Base-by-base conservation (phyloP, 1,140 invertebrate genomes). In the Drosophila lowei region DNA sequence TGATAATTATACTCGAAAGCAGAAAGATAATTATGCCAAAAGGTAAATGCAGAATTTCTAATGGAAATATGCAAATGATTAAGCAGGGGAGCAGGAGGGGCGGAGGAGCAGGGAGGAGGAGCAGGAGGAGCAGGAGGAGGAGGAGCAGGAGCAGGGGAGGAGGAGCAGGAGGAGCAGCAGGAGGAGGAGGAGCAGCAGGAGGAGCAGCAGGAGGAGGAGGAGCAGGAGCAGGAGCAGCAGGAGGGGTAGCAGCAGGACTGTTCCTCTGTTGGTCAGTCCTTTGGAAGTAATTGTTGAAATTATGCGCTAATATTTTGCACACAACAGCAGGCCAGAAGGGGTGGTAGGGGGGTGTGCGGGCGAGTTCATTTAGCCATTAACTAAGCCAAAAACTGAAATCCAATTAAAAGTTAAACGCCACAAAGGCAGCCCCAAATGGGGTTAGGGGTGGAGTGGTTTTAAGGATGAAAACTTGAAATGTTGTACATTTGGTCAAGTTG, bases 351-450 rank as follows among this genome's bases (percentile, higher is more conserved):
- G 46, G 53, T 60, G 56, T 42, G 56, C 48, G 3, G 34, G 38
- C 30, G 18, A 72, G 61, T 57, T 72, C 47, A 68, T 70, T 68
- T 73, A 30, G 70, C 53, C 18, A 53, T 71, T 58, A 58, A 67
- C 61, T 60, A 66, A 74, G 49, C 61, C 55, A 49, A 75, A 56
- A 81, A 70, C 79, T 72, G 34, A 71, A 86, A 85, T 81, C 77
- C 77, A 85, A 86, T 85, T 85, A 85, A 85, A 85, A 85, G 67
- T 81, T 86, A 80, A 85, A 80, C 60, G 68, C 67, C 68, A 74
- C 77, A 70, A 59, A 59, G 62, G 59, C 50, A 77, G 62, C 38
- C 34, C 60, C 53, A 57, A 57, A 48, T 56, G 48, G 18, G 11
- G 21, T 2, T 0, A 15, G 28, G 23, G 49, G n/a, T 28, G 23